Base-by-base conservation (phyloP, 1,140 invertebrate genomes). In the Agraylea sexmaculata region DNA sequence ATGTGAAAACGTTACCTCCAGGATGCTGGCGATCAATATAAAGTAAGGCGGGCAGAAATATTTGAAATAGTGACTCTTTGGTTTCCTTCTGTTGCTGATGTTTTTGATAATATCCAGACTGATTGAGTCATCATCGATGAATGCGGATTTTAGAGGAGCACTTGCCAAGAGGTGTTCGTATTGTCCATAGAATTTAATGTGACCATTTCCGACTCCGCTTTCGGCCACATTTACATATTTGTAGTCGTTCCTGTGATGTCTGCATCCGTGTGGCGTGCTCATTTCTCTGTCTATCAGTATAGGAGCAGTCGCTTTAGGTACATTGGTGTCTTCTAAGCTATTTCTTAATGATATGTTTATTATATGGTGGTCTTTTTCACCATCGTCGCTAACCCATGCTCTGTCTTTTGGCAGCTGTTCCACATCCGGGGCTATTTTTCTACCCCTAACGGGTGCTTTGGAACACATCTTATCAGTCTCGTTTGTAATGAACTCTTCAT, bases 21-120 rank as follows among this genome's bases (percentile, higher is more conserved):
- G 13, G 28, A 49, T 28, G 37, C 47, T 39, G 3, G 42, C 40
- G 8, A 36, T 15, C 17, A 49, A 28, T 15, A 49, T 43, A 20
- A 49, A 49, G 34, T 46, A 49, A 4, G 47, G 47, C 10, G 47
- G 47, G 32, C 47, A 49, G 1, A 49, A 19, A 31, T 42, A 45
- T 28, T 43, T 49, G 2, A 38, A 16, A 29, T 35, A 42, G 12
- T 37, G 37, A 20, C 21, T 33, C 33, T 45, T 43, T 17, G 13
- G 8, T 17, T 31, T 40, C 35, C 36, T 16, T 16, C 27, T 49
- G 33, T 25, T 42, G 17, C 25, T 42, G 7, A 31, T 38, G n/a
- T 43, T 42, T 19, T 17, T 38, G 6, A 42, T 23, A 30, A 42
- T 44, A 8, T 44, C 38, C n/a, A 40, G 29, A 1, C 42, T 33